These are phyloP conservation scores for Eurystomus glaucurus DNA, from an alignment of 2,797 vertebrate species.

Conservation along the genomic window DNA sequence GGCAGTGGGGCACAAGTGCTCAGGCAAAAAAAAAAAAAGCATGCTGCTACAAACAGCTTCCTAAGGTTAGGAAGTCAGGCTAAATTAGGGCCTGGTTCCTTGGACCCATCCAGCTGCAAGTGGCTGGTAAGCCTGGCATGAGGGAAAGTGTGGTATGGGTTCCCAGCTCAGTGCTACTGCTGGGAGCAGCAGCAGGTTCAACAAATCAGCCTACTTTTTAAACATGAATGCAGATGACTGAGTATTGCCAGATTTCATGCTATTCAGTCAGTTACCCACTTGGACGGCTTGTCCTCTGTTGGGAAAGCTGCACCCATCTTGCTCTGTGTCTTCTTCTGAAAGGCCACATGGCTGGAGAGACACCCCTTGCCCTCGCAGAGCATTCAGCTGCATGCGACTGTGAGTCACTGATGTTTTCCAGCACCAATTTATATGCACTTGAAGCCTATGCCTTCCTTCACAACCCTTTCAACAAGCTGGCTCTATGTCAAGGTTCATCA, in stretches of 20 bases:
- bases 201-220: constrained; percentile 31
- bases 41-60: not conserved
- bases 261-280: constrained; percentile 57
- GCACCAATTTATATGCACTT: not conserved
- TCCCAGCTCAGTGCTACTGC: not conserved
- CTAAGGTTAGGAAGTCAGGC: not conserved
- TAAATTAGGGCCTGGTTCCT: not conserved
- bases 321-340: not conserved
- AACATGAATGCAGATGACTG: constrained; percentile 53
- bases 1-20: not conserved
- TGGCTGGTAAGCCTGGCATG: not conserved
- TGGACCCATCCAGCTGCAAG: not conserved
- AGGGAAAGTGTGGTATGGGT: accelerated
- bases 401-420: not conserved
- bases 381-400: not conserved
- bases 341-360: not conserved
- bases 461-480: not conserved
- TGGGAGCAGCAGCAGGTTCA: constrained; percentile 33
- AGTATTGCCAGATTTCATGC: constrained; percentile 43
- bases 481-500: not conserved
- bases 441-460: not conserved
- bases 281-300: not conserved
- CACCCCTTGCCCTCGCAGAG: not conserved
- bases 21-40: not conserved
- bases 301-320: not conserved